A percentile compares a stretch with the other conserved stretches of the same genome.
Conservation (phyloP, 2,888 invertebrate genomes). For the Cepaea hortensis region DNA sequence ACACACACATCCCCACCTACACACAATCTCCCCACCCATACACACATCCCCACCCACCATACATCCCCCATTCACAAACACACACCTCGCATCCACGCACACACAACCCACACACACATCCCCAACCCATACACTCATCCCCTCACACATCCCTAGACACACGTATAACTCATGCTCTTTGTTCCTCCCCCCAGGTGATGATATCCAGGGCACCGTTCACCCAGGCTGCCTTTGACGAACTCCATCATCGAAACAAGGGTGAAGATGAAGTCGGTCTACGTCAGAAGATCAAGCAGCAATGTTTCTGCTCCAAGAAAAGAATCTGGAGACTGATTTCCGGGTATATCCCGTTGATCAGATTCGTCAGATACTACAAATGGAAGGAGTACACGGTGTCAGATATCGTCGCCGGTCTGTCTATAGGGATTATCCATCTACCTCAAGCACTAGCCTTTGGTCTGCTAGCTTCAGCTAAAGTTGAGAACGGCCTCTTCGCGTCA, state of each 20-base stretch:
- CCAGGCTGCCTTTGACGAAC: conserved; percentile 65
- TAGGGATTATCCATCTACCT: conserved; percentile 73
- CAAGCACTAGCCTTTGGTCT: conserved; percentile 71
- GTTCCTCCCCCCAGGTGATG: neutral
- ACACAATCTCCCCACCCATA: too few species aligned
- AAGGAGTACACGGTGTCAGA: conserved; percentile 66
- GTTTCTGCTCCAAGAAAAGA: conserved; percentile 62
- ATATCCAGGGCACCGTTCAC: conserved; percentile 31
- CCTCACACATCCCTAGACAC: too few species aligned
- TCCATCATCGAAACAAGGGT: conserved; percentile 56
- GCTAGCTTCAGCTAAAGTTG: conserved; percentile 68
- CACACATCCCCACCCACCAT: too few species aligned
- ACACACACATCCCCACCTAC: too few species aligned
- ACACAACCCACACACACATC: too few species aligned
- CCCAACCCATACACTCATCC: too few species aligned
- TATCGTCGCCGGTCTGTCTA: conserved; percentile 71
- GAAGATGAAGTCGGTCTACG: conserved; percentile 32
- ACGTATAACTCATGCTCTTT: too few species aligned
- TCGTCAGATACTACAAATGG: conserved; percentile 68
- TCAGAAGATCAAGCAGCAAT: conserved; percentile 54
- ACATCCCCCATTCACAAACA: too few species aligned
- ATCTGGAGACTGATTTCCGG: conserved; percentile 61
- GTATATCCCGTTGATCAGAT: conserved; percentile 66
- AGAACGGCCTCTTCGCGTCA: conserved; percentile 71
- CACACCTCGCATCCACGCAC: too few species aligned